Base-by-base conservation (phyloP, 2,888 invertebrate species). In the Cremastinae sp. region DNA sequence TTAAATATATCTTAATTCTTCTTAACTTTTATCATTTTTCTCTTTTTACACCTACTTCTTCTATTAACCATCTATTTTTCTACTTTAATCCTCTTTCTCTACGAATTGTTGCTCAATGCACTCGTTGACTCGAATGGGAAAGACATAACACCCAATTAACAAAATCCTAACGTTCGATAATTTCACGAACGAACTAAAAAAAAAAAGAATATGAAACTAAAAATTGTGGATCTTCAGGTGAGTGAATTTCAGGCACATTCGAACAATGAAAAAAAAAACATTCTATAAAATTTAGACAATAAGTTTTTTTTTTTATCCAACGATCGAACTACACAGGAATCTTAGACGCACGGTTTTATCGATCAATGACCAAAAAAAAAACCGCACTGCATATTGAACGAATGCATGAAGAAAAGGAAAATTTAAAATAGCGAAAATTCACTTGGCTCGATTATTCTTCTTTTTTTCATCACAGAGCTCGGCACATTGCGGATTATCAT, bases 51-150 rank as follows among this genome's bases (percentile, higher is more conserved):
- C 28, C 2, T 54, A 10, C 9, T 43, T 28, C 10, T 38, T 18
- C 10, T 16, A 34, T n/a, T 16, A 14, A 45, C 9, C 43, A 41
- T 59, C 20, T 4, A 28, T 28, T 5, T 43, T 16, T 47, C 14
- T 61, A 14, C 18, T 61, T 28, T n/a, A n/a, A n/a, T 5, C 45
- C 18, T 47, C 20, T 16, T 14, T 47, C 10, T 10, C 16, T 59
- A 28, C 22, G 8, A 12, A 12, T 7, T 56, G 3, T 18, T 41
- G 41, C 16, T 65, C 54, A 53, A 45, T 51, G 53, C 69, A 65
- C 43, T 73, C 73, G 76, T 76, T 69, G 73, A 73, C 59, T 65
- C 74, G 72, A 76, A 74, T 77, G 79, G 79, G 79, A 78, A 75
- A 80, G 79, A 73, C 79, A 68, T 73, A 76, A 79, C 78, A 79